Base-by-base conservation (phyloP, 2,113 vertebrate species). In the Acanthisitta chloris region DNA sequence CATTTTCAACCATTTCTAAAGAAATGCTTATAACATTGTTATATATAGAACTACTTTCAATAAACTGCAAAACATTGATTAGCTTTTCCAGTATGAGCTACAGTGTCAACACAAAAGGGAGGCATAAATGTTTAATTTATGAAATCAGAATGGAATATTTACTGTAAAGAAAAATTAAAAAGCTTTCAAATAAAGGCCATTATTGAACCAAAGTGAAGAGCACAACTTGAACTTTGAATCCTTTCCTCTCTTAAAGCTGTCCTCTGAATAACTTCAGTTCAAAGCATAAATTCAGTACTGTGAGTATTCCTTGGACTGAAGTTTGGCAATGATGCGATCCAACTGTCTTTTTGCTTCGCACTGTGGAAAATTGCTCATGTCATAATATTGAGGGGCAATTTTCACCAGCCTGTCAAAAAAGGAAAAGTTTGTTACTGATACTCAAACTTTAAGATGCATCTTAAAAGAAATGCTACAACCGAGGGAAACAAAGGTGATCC, bases 291-390 rank as follows among this genome's bases (percentile, higher is more conserved):
- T 96, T 99, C 97, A 99, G 98, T 99, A 99, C 97, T 99, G 99
- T 74, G 99, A 98, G 97, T 99, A 99, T 97, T 99, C 99, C 98
- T 99, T 99, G 94, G 99, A 99, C 93, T 99, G 98, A 98, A 99
- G 97, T 98, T 99, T 99, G 97, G 99, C 98, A 97, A 99, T 97
- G 97, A 99, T 99, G 94, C 99, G 99, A 97, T 99, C 99, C 98
- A 99, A 98, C 98, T 99, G 99, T 97, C 99, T 98, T 97, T 99
- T 99, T 92, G 99, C 99, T 98, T 99, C 99, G 69, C 99, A 99
- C 98, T 99, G 99, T 88, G 99, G 99, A 97, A 99, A 99, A 98
- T 99, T 99, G 97, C 99, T 97, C 99, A 99, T 99, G 97, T 99
- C 99, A 78, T 99, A 99, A 98, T 99, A 99, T 96, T 99, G 99